Evolutionary conservation across 2,888 invertebrate genomes (phyloP).

Genomic region (Margaritifera margaritifera): DNA sequence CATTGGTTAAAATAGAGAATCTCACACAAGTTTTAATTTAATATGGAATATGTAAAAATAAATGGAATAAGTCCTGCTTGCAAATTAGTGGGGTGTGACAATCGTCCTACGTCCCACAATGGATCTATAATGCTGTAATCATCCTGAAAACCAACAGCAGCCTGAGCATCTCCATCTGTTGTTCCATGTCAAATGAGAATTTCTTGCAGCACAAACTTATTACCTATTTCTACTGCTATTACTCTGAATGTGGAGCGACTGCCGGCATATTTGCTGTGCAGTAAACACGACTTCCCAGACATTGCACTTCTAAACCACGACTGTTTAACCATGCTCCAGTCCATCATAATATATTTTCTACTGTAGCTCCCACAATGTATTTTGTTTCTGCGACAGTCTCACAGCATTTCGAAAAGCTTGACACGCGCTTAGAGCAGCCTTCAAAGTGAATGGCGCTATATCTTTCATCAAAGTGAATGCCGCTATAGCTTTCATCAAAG

Average conservation of each 20-base stretch:
- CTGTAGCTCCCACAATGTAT: neutral
- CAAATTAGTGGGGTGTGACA: conserved; percentile 6
- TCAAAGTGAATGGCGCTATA: too few species aligned
- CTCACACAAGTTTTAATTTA: too few species aligned
- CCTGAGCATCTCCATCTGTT: conserved; percentile 7
- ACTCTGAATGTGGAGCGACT: conserved; percentile 1
- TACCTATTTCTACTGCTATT: conserved; percentile 2
- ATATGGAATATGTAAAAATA: too few species aligned
- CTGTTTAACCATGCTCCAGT: conserved; percentile 15
- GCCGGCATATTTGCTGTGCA: conserved; percentile 13
- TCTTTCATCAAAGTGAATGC: too few species aligned
- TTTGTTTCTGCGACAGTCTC: too few species aligned
- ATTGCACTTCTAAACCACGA: conserved; percentile 11
- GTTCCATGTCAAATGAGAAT: conserved; percentile 8
- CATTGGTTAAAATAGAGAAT: too few species aligned
- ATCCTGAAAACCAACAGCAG: conserved; percentile 2
- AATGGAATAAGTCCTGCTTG: too few species aligned
- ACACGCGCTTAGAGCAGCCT: too few species aligned
- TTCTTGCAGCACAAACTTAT: conserved; percentile 8
- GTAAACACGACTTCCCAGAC: conserved; percentile 10
- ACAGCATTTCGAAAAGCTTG: too few species aligned
- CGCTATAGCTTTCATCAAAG: too few species aligned
- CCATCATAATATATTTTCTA: conserved; percentile 6
- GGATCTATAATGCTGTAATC: conserved; percentile 3
- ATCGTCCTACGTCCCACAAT: conserved; percentile 6